A percentile compares a stretch with the other conserved stretches of the same genome.
Conservation (phyloP, 1,140 invertebrate species). For the Xylocopa sonorina region DNA sequence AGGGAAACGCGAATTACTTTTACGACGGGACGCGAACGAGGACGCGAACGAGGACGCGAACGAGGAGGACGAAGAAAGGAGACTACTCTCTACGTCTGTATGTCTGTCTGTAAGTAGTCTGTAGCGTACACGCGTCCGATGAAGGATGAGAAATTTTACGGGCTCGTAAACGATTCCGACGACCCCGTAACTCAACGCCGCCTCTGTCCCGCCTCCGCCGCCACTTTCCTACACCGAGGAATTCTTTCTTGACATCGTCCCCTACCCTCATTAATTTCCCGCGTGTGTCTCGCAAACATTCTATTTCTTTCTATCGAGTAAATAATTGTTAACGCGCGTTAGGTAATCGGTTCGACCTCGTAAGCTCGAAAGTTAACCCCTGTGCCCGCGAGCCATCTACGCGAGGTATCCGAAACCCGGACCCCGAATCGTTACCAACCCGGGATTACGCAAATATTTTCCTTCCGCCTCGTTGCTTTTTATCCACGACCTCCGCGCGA, state of each 20-base stretch:
- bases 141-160: conserved; percentile 59
- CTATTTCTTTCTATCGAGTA: too few relatives aligned
- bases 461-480: conserved; percentile 24
- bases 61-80: too few relatives aligned
- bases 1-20: conserved; percentile 11
- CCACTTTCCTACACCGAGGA: neutral
- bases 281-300: too few relatives aligned
- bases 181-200: conserved; percentile 45
- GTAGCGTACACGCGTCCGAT: conserved; percentile 37
- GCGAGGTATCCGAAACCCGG: conserved; percentile 22
- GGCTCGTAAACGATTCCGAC: conserved; percentile 55
- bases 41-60: too few relatives aligned
- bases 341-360: neutral
- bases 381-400: neutral
- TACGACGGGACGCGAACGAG: neutral
- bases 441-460: conserved; percentile 47
- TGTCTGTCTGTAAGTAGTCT: too few relatives aligned
- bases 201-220: neutral
- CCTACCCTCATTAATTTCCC: too few relatives aligned
- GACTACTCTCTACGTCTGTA: too few relatives aligned
- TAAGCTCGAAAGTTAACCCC: neutral
- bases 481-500: neutral
- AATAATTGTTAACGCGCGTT: neutral
- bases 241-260: conserved; percentile 2
- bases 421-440: neutral